phyloP scores from a whole-genome alignment of 64 coral and sea anemone genomes.

The Montipora capricornis region DNA sequence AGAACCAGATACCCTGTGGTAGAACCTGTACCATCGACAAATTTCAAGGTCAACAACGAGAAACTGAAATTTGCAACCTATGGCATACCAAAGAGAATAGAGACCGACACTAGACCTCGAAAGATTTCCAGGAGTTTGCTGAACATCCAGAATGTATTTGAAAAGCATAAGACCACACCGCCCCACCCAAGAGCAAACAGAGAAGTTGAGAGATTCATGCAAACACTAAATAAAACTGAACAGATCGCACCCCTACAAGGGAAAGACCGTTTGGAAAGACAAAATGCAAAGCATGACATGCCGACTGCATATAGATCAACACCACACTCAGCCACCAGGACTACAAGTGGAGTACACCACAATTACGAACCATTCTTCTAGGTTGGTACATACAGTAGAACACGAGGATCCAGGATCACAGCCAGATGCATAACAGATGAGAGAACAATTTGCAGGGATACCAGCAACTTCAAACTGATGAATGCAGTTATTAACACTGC shows the following conservation, averaged over 20 bases:
- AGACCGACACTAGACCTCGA: neutral
- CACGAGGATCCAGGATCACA: conserved; percentile 53
- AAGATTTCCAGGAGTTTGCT: conserved; percentile 62
- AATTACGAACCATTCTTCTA: conserved; percentile 75
- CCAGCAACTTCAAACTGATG: conserved; percentile 71
- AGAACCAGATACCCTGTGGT: conserved; percentile 53
- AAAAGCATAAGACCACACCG: conserved; percentile 62
- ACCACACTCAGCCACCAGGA: conserved; percentile 66
- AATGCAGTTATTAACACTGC: conserved; percentile 67
- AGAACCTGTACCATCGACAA: conserved; percentile 7
- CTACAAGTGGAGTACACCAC: conserved; percentile 81
- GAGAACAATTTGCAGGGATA: conserved; percentile 62
- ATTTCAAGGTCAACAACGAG: conserved; percentile 40
- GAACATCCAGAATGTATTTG: conserved; percentile 26
- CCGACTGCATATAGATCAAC: conserved; percentile 68
- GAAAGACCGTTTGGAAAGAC: conserved; percentile 24
- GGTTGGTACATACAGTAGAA: conserved; percentile 18
- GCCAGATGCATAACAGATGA: conserved; percentile 55
- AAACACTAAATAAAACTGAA: conserved; percentile 69
- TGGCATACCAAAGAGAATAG: conserved; percentile 48
- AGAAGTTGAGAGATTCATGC: conserved; percentile 64
- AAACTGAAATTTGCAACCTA: conserved; percentile 63
- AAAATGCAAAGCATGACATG: conserved; percentile 51
- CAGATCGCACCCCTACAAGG: conserved; percentile 63
- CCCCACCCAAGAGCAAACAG: conserved; percentile 67